Evolutionary conservation across 2,888 invertebrate species (phyloP).

Genomic region (Adelognathus sp.): DNA sequence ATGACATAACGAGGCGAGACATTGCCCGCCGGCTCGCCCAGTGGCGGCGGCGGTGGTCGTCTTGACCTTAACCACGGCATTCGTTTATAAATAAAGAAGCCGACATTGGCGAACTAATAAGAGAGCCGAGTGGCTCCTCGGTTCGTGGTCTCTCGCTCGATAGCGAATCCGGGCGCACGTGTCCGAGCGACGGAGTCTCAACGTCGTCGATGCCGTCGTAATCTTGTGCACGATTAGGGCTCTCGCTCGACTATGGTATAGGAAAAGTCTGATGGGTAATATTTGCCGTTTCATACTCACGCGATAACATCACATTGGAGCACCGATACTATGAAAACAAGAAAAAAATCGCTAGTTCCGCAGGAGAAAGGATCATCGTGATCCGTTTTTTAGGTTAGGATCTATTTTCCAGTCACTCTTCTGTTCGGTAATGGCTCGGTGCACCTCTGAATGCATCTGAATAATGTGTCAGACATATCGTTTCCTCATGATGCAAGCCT

Average conservation of each 20-base stretch:
- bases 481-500: too few species aligned
- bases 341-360: background rate
- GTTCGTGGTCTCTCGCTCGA: slow-evolving; percentile 38
- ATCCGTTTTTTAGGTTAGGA: too few species aligned
- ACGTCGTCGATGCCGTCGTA: slow-evolving; percentile 1
- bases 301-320: background rate
- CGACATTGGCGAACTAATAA: slow-evolving; percentile 61
- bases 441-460: too few species aligned
- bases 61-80: slow-evolving; percentile 63
- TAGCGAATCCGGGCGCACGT: slow-evolving; percentile 47
- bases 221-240: background rate
- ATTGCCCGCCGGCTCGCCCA: slow-evolving; percentile 41
- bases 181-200: background rate
- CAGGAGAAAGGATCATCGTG: background rate
- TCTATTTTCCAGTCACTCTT: too few species aligned
- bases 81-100: slow-evolving; percentile 64
- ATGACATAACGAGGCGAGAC: slow-evolving; percentile 59
- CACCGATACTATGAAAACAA: background rate
- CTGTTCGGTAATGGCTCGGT: too few species aligned
- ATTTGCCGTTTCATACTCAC: background rate
- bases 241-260: background rate
- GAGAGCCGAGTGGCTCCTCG: slow-evolving; percentile 39
- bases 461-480: too few species aligned
- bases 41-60: slow-evolving; percentile 37
- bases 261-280: background rate